Evolutionary conservation across 1,140 invertebrate species (phyloP).

Genomic region (Micrasema minimum): DNA sequence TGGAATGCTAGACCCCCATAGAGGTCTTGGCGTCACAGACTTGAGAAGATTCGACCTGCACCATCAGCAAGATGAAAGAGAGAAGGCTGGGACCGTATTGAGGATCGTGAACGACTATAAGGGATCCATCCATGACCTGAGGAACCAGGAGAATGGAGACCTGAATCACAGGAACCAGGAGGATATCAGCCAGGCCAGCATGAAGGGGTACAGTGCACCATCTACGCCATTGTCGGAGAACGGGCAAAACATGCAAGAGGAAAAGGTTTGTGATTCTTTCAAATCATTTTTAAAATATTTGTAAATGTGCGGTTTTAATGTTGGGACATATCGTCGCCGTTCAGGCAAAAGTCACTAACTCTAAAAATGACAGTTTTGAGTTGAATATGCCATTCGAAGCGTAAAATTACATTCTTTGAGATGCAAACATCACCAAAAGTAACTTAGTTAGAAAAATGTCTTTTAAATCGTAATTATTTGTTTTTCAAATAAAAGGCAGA

Average conservation of each 20-base stretch:
- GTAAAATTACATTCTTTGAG: too few relatives aligned
- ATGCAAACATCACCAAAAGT: too few relatives aligned
- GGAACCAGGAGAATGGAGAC: constrained; percentile 63
- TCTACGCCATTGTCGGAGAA: constrained; percentile 72
- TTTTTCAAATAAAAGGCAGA: too few relatives aligned
- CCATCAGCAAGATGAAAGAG: constrained; percentile 62
- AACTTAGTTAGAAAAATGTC: too few relatives aligned
- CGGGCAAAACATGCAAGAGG: constrained; percentile 69
- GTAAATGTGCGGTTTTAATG: too few relatives aligned
- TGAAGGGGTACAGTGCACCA: constrained; percentile 69
- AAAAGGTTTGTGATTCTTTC: constrained; percentile 65
- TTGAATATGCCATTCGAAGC: too few relatives aligned
- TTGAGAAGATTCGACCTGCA: constrained; percentile 66
- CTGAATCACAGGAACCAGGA: constrained; percentile 61
- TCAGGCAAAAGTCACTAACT: too few relatives aligned
- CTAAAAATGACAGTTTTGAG: too few relatives aligned
- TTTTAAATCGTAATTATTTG: too few relatives aligned
- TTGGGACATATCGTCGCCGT: too few relatives aligned
- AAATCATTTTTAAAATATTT: background rate
- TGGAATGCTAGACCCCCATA: constrained; percentile 65
- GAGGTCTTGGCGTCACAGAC: constrained; percentile 66
- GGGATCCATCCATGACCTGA: constrained; percentile 61
- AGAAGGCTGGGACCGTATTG: constrained; percentile 64
- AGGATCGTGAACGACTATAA: constrained; percentile 64
- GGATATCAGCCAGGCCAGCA: constrained; percentile 59